Percentiles rank a stretch among this genome's conserved stretches.
Evolutionary conservation across 2,888 invertebrate species (phyloP).

Genomic region (Beris chalybata): DNA sequence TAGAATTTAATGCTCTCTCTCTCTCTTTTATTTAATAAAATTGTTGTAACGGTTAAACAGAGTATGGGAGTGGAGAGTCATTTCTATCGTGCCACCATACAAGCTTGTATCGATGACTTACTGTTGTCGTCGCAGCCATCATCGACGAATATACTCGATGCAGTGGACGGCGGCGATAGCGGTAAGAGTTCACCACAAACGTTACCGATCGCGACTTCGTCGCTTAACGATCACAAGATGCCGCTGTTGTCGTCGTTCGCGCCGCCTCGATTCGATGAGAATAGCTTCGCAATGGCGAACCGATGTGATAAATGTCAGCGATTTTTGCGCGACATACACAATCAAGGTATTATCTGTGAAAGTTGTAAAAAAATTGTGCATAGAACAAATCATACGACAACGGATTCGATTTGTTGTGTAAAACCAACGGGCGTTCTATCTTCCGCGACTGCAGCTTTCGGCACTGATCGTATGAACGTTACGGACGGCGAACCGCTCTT

Average conservation of each 20-base stretch:
- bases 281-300: conserved; percentile 69
- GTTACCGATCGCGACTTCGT: neutral
- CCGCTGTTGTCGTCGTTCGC: neutral
- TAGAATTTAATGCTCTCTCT: too few species aligned
- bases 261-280: conserved; percentile 61
- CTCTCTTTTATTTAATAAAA: too few species aligned
- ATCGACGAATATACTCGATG: neutral
- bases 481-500: conserved; percentile 55
- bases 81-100: conserved; percentile 69
- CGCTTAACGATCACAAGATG: neutral
- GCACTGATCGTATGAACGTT: neutral
- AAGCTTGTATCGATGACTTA: conserved; percentile 69
- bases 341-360: conserved; percentile 72
- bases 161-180: neutral
- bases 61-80: conserved; percentile 75
- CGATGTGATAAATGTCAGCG: conserved; percentile 74
- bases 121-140: conserved; percentile 38
- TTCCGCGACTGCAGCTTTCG: neutral
- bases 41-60: too few species aligned
- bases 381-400: conserved; percentile 68
- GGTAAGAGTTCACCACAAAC: neutral
- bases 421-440: neutral
- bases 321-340: conserved; percentile 68
- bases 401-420: conserved; percentile 42
- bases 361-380: conserved; percentile 73